phyloP scores from a whole-genome alignment of 2,888 invertebrate species.

The Globia sparganii region DNA sequence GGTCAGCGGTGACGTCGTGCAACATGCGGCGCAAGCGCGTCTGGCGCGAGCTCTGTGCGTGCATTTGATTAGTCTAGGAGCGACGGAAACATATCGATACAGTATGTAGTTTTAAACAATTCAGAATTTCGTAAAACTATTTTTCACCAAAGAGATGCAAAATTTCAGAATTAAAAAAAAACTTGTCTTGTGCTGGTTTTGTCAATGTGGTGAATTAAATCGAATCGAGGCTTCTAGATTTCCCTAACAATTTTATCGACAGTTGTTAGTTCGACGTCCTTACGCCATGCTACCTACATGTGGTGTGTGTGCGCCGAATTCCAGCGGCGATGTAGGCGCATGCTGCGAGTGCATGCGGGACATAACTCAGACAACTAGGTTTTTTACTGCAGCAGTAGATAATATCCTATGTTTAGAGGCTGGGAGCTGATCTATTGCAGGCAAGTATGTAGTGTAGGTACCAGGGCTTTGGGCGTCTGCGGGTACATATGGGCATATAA shows the following conservation, averaged over 20 bases:
- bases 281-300: constrained; percentile 3
- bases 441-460: constrained; percentile 2
- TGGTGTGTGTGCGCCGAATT: constrained; percentile 43
- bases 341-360: constrained; percentile 33
- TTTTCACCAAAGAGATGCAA: background rate
- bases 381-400: constrained; percentile 26
- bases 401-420: background rate
- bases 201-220: background rate
- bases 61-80: background rate
- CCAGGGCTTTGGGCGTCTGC: constrained; percentile 3
- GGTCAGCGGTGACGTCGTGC: background rate
- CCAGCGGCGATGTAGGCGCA: constrained; percentile 31
- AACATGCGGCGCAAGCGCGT: constrained; percentile 29
- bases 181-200: background rate
- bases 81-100: constrained; percentile 4
- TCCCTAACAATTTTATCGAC: constrained; percentile 5
- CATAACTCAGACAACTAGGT: constrained; percentile 30
- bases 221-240: background rate
- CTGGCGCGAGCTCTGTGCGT: constrained; percentile 10
- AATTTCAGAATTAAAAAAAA: background rate
- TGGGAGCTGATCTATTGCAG: constrained; percentile 31
- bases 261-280: constrained; percentile 5
- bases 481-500: constrained; percentile 19
- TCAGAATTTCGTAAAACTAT: background rate
- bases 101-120: background rate